Base-by-base conservation (phyloP, 2,113 vertebrate genomes). In the Vulpes ferrilata region DNA sequence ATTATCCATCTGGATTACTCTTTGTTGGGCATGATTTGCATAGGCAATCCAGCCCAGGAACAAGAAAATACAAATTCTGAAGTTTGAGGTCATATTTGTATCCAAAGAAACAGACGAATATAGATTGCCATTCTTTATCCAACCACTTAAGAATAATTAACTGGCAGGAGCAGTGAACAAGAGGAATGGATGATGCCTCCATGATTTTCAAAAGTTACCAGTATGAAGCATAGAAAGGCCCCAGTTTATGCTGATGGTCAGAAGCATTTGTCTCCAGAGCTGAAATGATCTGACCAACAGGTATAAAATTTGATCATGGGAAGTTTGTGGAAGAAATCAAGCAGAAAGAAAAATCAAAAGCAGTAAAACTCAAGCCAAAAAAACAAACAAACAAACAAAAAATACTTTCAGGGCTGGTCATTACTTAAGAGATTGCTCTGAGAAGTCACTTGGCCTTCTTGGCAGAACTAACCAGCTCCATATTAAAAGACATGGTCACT, bases 111-210 rank as follows among this genome's bases (percentile, higher is more conserved):
- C 73, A 87, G 23, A 95, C 15, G 69, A 57, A 94, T 96, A 95
- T 11, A 73, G 2, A 80, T 17, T 91, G 69, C 0, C 86, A 27
- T 69, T 97, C 25, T 95, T 90, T 57, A 5, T 23, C 65, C 94
- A 76, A 65, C 64, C 57, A 69, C 51, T 13, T 4, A 95, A 80
- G 80, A 98, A 97, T 96, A 98, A 97, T 96, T 98, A 98, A 95
- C 85, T 96, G 22, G 55, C 38, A 93, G 92, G 82, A 96, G 83
- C 19, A 98, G 64, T 94, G 23, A 43, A 95, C 82, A 51, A 92
- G 27, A 87, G 57, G 27, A 97, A 38, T 95, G 35, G 13, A 48
- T 30, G 12, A 93, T 76, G 51, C 59, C 80, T 80, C 53, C 8
- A 48, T 93, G 43, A 82, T 55, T 95, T 25, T 88, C 62, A 81